Base-by-base conservation (phyloP, 2,888 invertebrate genomes). In the Meloe dianella region DNA sequence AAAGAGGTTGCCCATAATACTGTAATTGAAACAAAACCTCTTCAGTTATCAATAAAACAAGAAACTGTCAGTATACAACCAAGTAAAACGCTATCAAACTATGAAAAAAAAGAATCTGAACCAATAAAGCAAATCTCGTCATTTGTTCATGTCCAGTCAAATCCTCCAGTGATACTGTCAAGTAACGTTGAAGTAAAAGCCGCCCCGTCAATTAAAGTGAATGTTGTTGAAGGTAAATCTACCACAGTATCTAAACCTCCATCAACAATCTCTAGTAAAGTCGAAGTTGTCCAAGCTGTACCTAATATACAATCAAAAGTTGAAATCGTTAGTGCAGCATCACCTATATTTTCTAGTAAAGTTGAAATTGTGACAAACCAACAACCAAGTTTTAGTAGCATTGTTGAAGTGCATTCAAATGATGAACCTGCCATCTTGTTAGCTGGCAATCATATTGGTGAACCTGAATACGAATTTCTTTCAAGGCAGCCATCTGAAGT, bases 401-500 rank as follows among this genome's bases (percentile, higher is more conserved):
- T 77, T 54, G 76, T 79, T 9, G 73, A 78, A 63, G 74, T 78
- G 2, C 79, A 78, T 65, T 71, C 76, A 1, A 87, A 88, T 60
- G 87, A 88, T 73, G 89, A 90, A 67, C 88, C 89, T 17, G 86
- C 89, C 56, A 82, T 88, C 59, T 85, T 88, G 60, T 85, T 89
- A 32, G 73, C 82, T 14, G 91, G 91, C 67, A 93, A 93, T 77
- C 91, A 92, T 77, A 87, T 92, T 47, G 91, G 90, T 24, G 92
- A 92, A 71, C 92, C 93, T 0, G 94, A 94, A 84, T 94, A 94
- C 79, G 94, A 94, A 80, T 92, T 93, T 78, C 86, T 94, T 4
- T 94, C 94, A 8, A 88, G 93, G 47, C 94, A 95, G 78, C 94
- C 94, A 0, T 91, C 92, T 9, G 93, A 94, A 83, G 91, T 92